phyloP scores from a whole-genome alignment of 2,113 vertebrate species.

The Hystrix cristata region DNA sequence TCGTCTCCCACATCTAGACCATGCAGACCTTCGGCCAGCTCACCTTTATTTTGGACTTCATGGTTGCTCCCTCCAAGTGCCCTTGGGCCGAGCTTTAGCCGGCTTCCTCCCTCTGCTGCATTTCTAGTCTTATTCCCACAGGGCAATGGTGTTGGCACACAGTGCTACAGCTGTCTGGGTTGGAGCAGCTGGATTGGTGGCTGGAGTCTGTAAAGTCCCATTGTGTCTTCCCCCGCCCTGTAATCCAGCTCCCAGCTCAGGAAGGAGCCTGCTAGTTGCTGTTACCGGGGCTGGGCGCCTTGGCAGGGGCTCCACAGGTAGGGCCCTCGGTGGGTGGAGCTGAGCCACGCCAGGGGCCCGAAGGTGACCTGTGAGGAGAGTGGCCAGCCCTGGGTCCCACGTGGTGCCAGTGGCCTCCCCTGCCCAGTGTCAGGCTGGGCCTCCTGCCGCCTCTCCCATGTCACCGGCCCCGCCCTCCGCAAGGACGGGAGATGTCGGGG shows the following conservation, averaged over 20 bases:
- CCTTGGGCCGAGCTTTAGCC: background rate
- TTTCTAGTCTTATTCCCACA: background rate
- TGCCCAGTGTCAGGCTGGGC: background rate
- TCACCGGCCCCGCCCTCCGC: background rate
- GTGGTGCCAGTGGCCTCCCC: no score
- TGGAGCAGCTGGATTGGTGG: background rate
- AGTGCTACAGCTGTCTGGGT: background rate
- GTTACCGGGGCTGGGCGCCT: background rate
- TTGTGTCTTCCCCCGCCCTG: background rate
- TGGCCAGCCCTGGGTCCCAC: background rate
- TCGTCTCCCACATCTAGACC: background rate
- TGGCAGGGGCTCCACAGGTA: background rate
- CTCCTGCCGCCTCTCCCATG: background rate
- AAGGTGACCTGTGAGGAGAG: background rate
- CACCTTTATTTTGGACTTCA: no score
- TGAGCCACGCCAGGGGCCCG: background rate
- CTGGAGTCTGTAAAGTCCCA: constrained; percentile 52
- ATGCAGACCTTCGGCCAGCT: background rate
- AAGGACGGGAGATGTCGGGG: rapidly evolving
- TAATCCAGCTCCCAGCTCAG: background rate
- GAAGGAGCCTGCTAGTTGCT: background rate
- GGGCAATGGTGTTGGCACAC: background rate
- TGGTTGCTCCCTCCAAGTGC: rapidly evolving
- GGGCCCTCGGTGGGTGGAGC: background rate
- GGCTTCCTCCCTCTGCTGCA: background rate